These are phyloP conservation scores for Coelopa frigida DNA, from an alignment of 1,140 invertebrate species.

Conservation along the genomic window DNA sequence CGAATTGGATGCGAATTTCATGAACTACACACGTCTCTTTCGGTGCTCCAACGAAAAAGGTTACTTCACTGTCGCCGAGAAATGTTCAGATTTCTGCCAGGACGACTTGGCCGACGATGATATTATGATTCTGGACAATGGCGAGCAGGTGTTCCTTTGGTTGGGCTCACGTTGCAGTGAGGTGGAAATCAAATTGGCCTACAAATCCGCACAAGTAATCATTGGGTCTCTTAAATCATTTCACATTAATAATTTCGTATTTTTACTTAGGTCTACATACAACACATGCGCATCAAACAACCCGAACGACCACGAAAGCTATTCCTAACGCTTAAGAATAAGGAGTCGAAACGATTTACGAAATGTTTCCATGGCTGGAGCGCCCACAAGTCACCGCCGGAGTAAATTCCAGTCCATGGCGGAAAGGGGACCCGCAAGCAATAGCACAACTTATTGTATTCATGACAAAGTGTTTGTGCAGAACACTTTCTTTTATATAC, in stretches of 20 bases:
- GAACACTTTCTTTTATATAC: background rate
- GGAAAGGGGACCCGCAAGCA: too few relatives aligned
- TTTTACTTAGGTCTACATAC: conserved; percentile 81
- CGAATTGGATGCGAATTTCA: conserved; percentile 84
- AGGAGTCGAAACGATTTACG: conserved; percentile 88
- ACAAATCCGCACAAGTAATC: conserved; percentile 92
- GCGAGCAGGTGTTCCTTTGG: conserved; percentile 97
- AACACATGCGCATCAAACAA: conserved; percentile 93
- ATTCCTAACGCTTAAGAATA: conserved; percentile 93
- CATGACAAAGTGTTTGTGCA: too few relatives aligned
- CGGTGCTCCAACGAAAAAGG: conserved; percentile 99
- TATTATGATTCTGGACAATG: conserved; percentile 99
- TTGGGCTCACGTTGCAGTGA: conserved; percentile 92
- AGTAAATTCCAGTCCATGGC: too few relatives aligned
- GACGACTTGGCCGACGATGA: conserved; percentile 99
- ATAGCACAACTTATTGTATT: too few relatives aligned
- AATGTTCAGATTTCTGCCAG: conserved; percentile 99
- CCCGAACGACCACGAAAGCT: conserved; percentile 86
- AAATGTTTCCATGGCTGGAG: conserved; percentile 99
- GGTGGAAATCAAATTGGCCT: conserved; percentile 97
- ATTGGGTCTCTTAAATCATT: background rate
- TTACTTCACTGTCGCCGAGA: conserved; percentile 98
- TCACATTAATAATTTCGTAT: conserved; percentile 3
- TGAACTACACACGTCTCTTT: conserved; percentile 91
- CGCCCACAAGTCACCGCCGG: conserved; percentile 29